Evolutionary conservation across 2,888 invertebrate species (phyloP).

Genomic region (Stenurella melanura): DNA sequence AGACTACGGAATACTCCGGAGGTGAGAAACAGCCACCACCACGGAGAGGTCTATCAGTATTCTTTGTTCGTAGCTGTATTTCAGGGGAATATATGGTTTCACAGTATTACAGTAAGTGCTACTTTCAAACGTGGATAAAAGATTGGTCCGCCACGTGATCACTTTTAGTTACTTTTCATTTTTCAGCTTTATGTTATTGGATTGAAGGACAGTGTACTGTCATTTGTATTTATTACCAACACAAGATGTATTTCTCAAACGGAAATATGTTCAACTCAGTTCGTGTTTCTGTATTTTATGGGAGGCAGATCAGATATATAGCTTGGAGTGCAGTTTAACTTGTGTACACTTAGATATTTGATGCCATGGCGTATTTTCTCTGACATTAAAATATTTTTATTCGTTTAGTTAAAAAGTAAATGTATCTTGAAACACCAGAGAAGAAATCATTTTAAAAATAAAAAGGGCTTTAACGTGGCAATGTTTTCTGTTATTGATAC

Average conservation of each 20-base stretch:
- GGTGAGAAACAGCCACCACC: conserved; percentile 48
- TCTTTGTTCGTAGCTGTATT: conserved; percentile 41
- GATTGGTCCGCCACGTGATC: conserved; percentile 53
- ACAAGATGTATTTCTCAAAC: conserved; percentile 34
- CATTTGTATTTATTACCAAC: conserved; percentile 49
- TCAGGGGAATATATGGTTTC: conserved; percentile 45
- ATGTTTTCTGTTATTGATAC: no score
- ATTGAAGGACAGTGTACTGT: conserved; percentile 45
- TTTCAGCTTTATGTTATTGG: conserved; percentile 49
- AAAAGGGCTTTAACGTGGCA: no score
- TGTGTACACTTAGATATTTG: conserved; percentile 39
- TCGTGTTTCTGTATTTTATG: conserved; percentile 47
- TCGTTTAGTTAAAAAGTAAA: neutral
- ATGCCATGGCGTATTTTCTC: conserved; percentile 33
- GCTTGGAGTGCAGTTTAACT: conserved; percentile 38
- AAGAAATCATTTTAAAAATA: no score
- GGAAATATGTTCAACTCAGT: conserved; percentile 28
- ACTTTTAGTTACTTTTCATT: conserved; percentile 51
- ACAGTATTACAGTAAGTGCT: conserved; percentile 48
- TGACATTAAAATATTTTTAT: conserved; percentile 48
- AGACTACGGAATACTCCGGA: conserved; percentile 42
- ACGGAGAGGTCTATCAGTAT: conserved; percentile 39
- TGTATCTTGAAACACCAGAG: neutral
- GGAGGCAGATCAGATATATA: conserved; percentile 44
- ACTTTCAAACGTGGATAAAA: conserved; percentile 49